Conservation (phyloP, 2,113 vertebrate species). For the Laticauda colubrina region DNA sequence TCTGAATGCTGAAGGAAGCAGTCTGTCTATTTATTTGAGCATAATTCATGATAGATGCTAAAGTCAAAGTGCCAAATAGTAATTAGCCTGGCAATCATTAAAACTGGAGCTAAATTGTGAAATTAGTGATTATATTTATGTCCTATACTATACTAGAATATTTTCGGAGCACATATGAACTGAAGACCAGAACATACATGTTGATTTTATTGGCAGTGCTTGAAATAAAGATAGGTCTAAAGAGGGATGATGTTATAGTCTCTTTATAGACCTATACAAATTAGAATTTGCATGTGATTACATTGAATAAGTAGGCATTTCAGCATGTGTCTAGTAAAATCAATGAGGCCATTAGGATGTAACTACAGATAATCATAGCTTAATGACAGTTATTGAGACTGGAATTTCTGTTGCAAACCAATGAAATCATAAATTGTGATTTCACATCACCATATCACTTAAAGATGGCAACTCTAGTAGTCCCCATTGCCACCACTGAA, state of each 20-base stretch:
- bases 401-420: not conserved
- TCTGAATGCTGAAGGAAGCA: not conserved
- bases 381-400: not conserved
- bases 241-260: not conserved
- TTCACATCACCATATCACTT: not conserved
- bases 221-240: not conserved
- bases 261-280: not conserved
- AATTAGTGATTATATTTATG: not conserved
- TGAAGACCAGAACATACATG: not conserved
- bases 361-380: not conserved
- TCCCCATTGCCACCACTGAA: not conserved
- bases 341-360: not conserved
- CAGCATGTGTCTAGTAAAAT: not conserved
- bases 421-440: not conserved
- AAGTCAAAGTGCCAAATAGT: not conserved
- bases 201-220: not conserved
- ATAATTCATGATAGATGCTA: not conserved
- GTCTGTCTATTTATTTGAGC: not conserved
- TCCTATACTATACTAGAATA: not conserved
- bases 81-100: not conserved
- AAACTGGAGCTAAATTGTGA: not conserved
- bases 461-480: not conserved
- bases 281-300: not conserved
- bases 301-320: not conserved
- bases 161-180: not conserved